Evolutionary conservation across 1,140 invertebrate genomes (phyloP).

Genomic region (Drosophila insularis): DNA sequence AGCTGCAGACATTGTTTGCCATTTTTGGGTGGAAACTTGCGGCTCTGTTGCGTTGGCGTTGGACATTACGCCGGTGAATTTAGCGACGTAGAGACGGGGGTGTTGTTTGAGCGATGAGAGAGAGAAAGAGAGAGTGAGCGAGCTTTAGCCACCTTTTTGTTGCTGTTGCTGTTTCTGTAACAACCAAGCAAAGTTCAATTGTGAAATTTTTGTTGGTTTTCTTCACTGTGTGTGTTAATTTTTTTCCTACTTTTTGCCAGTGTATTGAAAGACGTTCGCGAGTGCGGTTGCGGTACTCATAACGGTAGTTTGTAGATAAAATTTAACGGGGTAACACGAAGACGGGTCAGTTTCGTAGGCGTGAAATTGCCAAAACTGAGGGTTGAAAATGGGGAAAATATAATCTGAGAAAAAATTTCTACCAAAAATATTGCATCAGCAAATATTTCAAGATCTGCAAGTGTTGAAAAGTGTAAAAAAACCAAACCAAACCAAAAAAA

Average conservation of each 20-base stretch:
- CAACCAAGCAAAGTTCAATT: conserved; percentile 62
- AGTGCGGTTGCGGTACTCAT: conserved; percentile 55
- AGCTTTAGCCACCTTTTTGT: conserved; percentile 21
- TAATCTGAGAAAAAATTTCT: conserved; percentile 15
- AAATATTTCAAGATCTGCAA: not conserved
- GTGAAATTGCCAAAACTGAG: conserved; percentile 16
- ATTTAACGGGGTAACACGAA: conserved; percentile 31
- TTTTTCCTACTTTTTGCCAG: conserved; percentile 60
- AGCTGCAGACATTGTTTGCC: conserved; percentile 54
- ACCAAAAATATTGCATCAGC: not conserved
- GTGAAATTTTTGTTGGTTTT: conserved; percentile 48
- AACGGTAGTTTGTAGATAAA: conserved; percentile 20
- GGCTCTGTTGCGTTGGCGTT: conserved; percentile 74
- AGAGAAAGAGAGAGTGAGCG: not conserved
- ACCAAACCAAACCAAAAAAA: conserved; percentile 9
- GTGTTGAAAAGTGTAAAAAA: not conserved
- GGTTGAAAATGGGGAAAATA: conserved; percentile 32
- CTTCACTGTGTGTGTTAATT: conserved; percentile 10
- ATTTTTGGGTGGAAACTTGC: conserved; percentile 72
- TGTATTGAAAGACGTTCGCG: conserved; percentile 63
- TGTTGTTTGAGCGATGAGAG: conserved; percentile 3
- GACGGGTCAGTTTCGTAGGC: conserved; percentile 8
- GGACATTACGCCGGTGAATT: conserved; percentile 54
- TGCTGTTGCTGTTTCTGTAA: conserved; percentile 41
- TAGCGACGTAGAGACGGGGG: conserved; percentile 34